Evolutionary conservation across 2,113 vertebrate species (phyloP).

Genomic region (Sprattus sprattus): DNA sequence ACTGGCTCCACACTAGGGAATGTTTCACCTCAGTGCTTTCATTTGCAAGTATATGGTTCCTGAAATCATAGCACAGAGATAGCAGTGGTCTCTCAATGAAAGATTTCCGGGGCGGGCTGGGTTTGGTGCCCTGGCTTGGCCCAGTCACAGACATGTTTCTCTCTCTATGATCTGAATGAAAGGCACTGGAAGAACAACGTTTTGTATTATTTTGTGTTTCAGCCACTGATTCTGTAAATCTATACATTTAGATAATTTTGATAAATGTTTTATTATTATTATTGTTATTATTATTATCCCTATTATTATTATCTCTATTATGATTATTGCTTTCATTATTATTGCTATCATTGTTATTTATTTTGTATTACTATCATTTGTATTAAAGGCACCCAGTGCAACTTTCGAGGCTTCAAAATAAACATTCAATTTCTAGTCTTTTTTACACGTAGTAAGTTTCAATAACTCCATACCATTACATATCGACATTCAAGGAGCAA

Average conservation of each 20-base stretch:
- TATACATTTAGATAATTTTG: not conserved
- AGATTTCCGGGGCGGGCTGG: not conserved
- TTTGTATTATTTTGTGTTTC: not conserved
- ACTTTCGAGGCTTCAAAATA: too few relatives aligned
- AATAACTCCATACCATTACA: too few relatives aligned
- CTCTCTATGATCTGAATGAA: not conserved
- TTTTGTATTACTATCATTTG: not conserved
- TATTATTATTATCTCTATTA: not conserved
- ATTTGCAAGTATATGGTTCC: conserved; percentile 12
- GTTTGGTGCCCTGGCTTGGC: not conserved
- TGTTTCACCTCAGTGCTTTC: not conserved
- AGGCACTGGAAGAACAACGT: not conserved
- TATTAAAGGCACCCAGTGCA: too few relatives aligned
- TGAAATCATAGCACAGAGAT: conserved; percentile 2
- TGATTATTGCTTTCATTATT: not conserved
- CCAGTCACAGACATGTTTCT: not conserved
- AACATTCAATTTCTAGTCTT: too few relatives aligned
- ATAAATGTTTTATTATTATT: not conserved
- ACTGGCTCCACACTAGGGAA: not conserved
- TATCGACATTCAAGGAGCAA: too few relatives aligned
- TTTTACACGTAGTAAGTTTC: too few relatives aligned
- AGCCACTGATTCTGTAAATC: not conserved
- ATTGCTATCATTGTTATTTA: not conserved
- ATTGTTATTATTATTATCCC: not conserved
- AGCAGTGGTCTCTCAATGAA: not conserved